Evolutionary conservation across 2,888 invertebrate species (phyloP), one percentile per base, ranked within the genome.

Genomic region (Noctua comes): DNA sequence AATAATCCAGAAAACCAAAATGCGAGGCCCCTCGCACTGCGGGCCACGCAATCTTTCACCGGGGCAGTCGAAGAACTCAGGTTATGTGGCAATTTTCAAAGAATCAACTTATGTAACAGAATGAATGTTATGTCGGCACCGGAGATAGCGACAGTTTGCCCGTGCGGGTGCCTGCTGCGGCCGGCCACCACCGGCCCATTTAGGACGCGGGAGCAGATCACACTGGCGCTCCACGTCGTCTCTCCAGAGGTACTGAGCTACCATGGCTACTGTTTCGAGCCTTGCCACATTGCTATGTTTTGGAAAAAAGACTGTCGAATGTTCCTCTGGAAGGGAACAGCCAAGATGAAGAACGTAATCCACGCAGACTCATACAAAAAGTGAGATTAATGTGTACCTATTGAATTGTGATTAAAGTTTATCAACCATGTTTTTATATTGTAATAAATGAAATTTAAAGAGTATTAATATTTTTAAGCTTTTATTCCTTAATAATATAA

Each of bases 241-340:
- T 93, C 96, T 8, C 97, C 97, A n/a, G 97, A 97, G 73, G 96
- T 97, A 66, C 93, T 97, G 27, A 95, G 92, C 68, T 95, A 97
- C 81, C 97, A 97, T 90, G 98, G 98, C 5, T 97, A 96, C 81
- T 95, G 93, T 86, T 97, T 97, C 88, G 96, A 97, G 27, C 94
- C 97, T 1, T 96, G 93, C 72, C 97, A 98, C 90, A 97, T 98
- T 79, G 97, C 98, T 1, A 97, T 96, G 89, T 96, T 97, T 81
- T 98, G 98, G 98, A 98, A 98, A 91, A 98, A 98, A 91, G 98
- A 98, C 89, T 98, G 98, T 84, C 95, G 98, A 89, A 98, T 97
- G 96, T 98, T 98, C 96, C 93, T 98, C 75, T 98, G 97, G 97
- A 97, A 97, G 90, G 96, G 96, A 51, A 93, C 93, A 85, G 92